These are phyloP conservation scores for Peromyscus aztecus DNA, from an alignment of 2,797 vertebrate genomes.

Conservation along the genomic window DNA sequence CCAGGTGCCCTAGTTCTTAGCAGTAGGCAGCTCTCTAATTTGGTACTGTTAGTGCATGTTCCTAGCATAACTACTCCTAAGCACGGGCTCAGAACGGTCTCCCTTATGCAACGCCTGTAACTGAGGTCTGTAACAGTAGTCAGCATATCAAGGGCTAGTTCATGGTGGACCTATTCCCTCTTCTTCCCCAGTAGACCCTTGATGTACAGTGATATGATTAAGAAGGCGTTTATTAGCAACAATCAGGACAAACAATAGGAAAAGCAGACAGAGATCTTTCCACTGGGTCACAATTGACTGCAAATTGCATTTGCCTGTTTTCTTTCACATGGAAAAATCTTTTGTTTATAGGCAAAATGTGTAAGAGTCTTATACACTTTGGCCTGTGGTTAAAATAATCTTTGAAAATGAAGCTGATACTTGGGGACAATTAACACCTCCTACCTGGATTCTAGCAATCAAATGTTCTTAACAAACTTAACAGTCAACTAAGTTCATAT, in stretches of 20 bases:
- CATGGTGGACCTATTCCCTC: conserved; percentile 79
- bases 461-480: neutral
- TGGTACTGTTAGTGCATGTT: neutral
- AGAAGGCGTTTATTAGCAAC: conserved; percentile 87
- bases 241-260: conserved; percentile 82
- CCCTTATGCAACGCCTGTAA: conserved; percentile 68
- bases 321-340: conserved; percentile 77
- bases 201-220: conserved; percentile 79
- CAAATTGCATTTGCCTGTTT: conserved; percentile 80
- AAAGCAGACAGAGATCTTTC: conserved; percentile 81
- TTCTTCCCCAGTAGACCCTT: conserved; percentile 78
- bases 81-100: conserved; percentile 51
- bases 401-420: conserved; percentile 54
- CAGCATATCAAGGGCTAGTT: conserved; percentile 80
- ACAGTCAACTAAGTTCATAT: neutral
- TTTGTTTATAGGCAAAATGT: conserved; percentile 76
- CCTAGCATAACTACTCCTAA: neutral
- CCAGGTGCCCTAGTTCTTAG: neutral
- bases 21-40: neutral
- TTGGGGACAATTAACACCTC: neutral
- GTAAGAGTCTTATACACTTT: conserved; percentile 43
- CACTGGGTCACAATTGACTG: conserved; percentile 79
- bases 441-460: neutral
- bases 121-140: conserved; percentile 72
- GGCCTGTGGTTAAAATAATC: conserved; percentile 64